Percentiles rank a stretch among this genome's conserved stretches.
These are phyloP conservation scores for Trissolcus brochymenae DNA, from an alignment of 2,888 invertebrate species.

Conservation along the genomic window DNA sequence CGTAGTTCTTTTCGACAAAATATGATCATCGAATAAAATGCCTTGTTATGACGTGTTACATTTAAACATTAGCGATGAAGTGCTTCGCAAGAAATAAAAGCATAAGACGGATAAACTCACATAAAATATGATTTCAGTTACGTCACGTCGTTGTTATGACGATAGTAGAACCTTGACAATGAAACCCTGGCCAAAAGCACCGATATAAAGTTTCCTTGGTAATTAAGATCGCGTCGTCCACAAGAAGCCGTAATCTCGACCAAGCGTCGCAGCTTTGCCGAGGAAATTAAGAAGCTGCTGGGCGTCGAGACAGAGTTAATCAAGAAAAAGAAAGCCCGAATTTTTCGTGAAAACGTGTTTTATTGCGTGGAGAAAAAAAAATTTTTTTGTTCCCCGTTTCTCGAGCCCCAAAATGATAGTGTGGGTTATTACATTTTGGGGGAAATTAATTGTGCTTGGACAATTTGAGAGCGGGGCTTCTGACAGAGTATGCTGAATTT, in stretches of 20 bases:
- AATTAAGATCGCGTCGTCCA: slow-evolving; percentile 43
- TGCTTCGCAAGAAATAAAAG: slow-evolving; percentile 11
- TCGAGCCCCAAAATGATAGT: background rate
- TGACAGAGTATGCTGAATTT: background rate
- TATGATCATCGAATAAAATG: no score
- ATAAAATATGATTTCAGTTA: slow-evolving; percentile 15
- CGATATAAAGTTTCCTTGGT: slow-evolving; percentile 38
- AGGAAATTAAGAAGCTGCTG: slow-evolving; percentile 42
- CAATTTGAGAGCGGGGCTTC: background rate
- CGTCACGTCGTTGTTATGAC: slow-evolving; percentile 29
- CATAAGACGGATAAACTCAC: slow-evolving; percentile 5
- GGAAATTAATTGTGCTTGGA: slow-evolving; percentile 14
- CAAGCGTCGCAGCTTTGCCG: slow-evolving; percentile 13
- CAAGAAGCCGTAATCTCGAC: slow-evolving; percentile 37
- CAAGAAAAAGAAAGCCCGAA: slow-evolving; percentile 19
- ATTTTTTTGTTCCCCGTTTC: background rate
- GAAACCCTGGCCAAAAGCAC: slow-evolving; percentile 23
- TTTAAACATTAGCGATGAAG: no score
- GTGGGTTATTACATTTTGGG: background rate
- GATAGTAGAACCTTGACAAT: slow-evolving; percentile 19
- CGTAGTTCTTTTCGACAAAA: no score
- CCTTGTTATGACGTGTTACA: no score
- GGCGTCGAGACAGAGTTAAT: slow-evolving; percentile 33
- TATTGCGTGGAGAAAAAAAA: background rate
- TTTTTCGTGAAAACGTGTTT: slow-evolving; percentile 14